Percentiles rank a stretch among this genome's conserved stretches.
These are phyloP conservation scores for Phyllostomus discolor DNA, from an alignment of 2,113 vertebrate genomes.

Conservation along the genomic window DNA sequence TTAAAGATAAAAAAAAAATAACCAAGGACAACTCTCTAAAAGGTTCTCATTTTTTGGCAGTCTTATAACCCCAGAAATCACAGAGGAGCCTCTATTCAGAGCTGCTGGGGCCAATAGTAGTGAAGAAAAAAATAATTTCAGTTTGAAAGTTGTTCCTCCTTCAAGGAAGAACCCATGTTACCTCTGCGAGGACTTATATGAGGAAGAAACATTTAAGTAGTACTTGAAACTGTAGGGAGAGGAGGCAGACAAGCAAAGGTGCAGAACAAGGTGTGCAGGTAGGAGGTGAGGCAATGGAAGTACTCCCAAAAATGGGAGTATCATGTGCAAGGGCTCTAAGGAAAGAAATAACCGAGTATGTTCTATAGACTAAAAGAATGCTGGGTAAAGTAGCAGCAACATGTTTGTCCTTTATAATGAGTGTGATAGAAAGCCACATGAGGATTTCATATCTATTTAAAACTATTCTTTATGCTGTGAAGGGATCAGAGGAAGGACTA, in stretches of 20 bases:
- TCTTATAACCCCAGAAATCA: neutral
- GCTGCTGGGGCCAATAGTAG: neutral
- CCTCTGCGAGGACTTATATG: neutral
- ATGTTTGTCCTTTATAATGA: neutral
- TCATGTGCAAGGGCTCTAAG: neutral
- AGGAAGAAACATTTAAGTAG: neutral
- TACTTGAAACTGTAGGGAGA: neutral
- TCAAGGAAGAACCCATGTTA: neutral
- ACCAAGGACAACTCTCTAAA: neutral
- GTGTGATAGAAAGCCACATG: neutral
- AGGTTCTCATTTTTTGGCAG: neutral
- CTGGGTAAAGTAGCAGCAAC: neutral
- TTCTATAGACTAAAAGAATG: neutral
- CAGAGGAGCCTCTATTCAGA: neutral
- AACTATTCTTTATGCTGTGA: neutral
- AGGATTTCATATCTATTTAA: neutral
- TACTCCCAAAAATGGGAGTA: neutral
- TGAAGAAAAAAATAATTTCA: neutral
- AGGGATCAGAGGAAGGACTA: neutral
- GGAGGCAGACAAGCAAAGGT: neutral
- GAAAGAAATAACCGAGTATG: neutral
- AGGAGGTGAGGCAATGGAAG: neutral
- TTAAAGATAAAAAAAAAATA: constrained; percentile 6
- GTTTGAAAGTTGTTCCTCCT: neutral
- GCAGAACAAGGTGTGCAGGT: neutral